Conservation (phyloP, 2,113 vertebrate species). For the Corythornis vintsioides region DNA sequence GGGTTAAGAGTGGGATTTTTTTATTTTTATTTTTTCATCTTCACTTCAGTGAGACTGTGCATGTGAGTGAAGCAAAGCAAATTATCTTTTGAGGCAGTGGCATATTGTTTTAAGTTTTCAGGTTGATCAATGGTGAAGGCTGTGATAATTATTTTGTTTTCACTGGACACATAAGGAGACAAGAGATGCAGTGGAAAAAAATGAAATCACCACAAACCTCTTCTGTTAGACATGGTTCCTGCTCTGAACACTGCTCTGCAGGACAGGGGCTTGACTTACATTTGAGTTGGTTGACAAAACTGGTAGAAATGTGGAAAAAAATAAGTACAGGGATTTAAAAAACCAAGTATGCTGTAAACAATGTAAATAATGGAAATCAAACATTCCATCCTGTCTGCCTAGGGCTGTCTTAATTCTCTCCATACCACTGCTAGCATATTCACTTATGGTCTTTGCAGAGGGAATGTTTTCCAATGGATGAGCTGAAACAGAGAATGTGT, state of each 20-base stretch:
- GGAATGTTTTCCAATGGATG: constrained; percentile 2
- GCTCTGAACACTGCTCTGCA: not conserved
- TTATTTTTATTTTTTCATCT: not conserved
- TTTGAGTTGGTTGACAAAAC: not conserved
- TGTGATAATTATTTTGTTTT: not conserved
- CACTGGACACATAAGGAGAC: not conserved
- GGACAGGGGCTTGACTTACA: not conserved
- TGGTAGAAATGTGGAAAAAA: not conserved
- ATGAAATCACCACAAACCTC: not conserved
- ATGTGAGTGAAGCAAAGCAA: not conserved
- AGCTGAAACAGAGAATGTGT: not conserved
- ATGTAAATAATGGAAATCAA: not conserved
- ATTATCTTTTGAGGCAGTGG: not conserved
- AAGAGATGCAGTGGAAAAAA: not conserved
- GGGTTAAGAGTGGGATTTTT: not conserved
- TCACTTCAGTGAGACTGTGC: not conserved
- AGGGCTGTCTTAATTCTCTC: constrained; percentile 7
- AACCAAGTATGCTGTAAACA: not conserved
- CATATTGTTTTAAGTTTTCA: not conserved
- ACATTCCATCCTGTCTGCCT: not conserved
- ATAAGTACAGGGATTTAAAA: not conserved
- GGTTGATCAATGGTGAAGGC: not conserved
- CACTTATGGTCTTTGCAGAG: not conserved
- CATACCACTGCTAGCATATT: not conserved
- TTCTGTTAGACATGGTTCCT: not conserved